Percentiles rank a stretch among this genome's conserved stretches.
Conservation (phyloP, 2,888 invertebrate genomes). For the Drosophila nigritarsus region DNA sequence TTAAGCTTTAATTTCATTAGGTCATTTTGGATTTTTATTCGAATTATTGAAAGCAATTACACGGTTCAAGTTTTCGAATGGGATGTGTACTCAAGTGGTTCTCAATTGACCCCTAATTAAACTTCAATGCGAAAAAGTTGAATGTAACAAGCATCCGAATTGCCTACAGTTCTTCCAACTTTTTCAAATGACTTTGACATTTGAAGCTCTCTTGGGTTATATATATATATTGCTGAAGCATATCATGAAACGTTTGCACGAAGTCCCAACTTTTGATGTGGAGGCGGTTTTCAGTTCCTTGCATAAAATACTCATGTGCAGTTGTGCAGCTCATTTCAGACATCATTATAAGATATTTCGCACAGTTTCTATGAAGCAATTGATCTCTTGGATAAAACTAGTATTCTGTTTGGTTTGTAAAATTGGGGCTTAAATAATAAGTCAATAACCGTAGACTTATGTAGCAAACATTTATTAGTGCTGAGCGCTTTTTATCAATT, state of each 20-base stretch:
- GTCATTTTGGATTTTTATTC: conserved; percentile 46
- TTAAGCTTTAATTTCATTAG: conserved; percentile 35
- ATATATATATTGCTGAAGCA: conserved; percentile 5
- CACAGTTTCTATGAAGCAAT: not conserved
- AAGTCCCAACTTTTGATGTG: conserved; percentile 27
- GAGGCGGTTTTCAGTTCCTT: conserved; percentile 1
- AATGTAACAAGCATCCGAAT: conserved; percentile 30
- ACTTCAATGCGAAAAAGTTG: conserved; percentile 37
- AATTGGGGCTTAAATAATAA: not conserved
- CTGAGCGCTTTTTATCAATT: conserved; percentile 15
- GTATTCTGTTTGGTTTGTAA: not conserved
- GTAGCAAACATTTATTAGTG: conserved; percentile 2
- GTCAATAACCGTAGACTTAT: not conserved
- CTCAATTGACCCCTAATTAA: conserved; percentile 9
- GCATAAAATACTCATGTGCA: conserved; percentile 1
- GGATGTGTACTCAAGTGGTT: conserved; percentile 7
- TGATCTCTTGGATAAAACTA: not conserved
- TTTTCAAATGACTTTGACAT: conserved; percentile 37
- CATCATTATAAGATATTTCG: not conserved
- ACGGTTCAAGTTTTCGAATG: conserved; percentile 18
- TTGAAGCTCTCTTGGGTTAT: conserved; percentile 6
- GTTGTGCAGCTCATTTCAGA: not conserved
- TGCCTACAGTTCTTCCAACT: conserved; percentile 12
- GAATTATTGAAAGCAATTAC: conserved; percentile 62
- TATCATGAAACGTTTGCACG: conserved; percentile 23